Evolutionary conservation across 2,888 invertebrate species (phyloP).

Genomic region (Hedychridium roseum): DNA sequence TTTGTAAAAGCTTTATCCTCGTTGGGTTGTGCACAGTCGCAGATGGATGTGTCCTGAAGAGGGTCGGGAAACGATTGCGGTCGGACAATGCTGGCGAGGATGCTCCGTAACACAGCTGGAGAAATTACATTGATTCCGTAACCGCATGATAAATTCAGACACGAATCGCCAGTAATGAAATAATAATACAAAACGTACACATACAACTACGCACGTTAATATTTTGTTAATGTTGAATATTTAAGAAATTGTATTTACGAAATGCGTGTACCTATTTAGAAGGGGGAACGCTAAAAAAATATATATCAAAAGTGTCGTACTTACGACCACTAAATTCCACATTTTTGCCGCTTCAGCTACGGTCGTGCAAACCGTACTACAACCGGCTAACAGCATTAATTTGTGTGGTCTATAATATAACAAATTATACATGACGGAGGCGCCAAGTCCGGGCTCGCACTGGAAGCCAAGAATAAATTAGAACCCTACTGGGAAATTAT

Average conservation of each 20-base stretch:
- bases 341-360: conserved; percentile 99
- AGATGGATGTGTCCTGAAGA: conserved; percentile 98
- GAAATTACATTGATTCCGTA: conserved; percentile 21
- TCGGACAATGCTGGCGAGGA: conserved; percentile 98
- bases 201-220: too few species aligned
- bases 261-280: too few species aligned
- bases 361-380: conserved; percentile 98
- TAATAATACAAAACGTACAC: too few species aligned
- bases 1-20: conserved; percentile 93
- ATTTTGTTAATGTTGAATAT: too few species aligned
- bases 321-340: conserved; percentile 99
- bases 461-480: too few species aligned
- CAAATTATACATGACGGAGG: conserved; percentile 98
- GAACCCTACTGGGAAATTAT: background rate
- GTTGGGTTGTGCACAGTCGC: conserved; percentile 99
- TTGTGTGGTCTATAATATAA: conserved; percentile 96
- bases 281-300: too few species aligned
- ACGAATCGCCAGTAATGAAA: too few species aligned
- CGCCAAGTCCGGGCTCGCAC: conserved; percentile 98
- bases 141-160: too few species aligned
- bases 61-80: conserved; percentile 94
- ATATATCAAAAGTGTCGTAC: too few species aligned
- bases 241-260: too few species aligned
- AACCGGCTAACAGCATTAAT: conserved; percentile 92
- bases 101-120: conserved; percentile 96